Percentiles rank a stretch among this genome's conserved stretches.
Conservation (phyloP, 1,140 invertebrate species). For the Drosophila ercepeae region DNA sequence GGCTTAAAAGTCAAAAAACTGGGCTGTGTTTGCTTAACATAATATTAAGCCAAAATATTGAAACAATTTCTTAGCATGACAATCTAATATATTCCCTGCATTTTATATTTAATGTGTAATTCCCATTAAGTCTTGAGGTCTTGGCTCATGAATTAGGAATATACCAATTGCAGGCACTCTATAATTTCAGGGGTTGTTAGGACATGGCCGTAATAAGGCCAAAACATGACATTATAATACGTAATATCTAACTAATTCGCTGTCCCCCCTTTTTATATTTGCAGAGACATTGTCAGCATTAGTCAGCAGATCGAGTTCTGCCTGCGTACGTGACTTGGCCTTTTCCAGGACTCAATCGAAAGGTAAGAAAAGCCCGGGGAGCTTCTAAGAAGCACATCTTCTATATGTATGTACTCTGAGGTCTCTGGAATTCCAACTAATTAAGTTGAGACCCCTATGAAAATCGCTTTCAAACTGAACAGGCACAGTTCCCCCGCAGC, state of each 20-base stretch:
- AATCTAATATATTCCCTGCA: slow-evolving; percentile 20
- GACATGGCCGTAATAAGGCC: slow-evolving; percentile 16
- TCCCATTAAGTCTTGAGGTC: slow-evolving; percentile 27
- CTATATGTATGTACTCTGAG: background rate
- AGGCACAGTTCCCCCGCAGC: background rate
- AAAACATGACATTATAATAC: slow-evolving; percentile 49
- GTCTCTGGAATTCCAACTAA: slow-evolving; percentile 26
- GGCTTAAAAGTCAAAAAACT: background rate
- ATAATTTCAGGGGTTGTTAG: slow-evolving; percentile 28
- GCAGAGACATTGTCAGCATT: slow-evolving; percentile 45
- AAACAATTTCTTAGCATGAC: background rate
- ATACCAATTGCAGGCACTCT: slow-evolving; percentile 14
- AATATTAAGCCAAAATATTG: background rate
- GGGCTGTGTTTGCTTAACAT: too few species aligned
- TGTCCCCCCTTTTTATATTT: slow-evolving; percentile 14
- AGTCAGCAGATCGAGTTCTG: slow-evolving; percentile 39
- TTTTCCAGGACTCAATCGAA: slow-evolving; percentile 38
- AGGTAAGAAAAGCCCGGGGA: slow-evolving; percentile 9
- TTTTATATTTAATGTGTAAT: slow-evolving; percentile 41
- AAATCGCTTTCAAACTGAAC: slow-evolving; percentile 54
- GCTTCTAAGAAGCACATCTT: background rate
- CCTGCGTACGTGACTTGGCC: slow-evolving; percentile 32
- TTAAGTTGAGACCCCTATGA: slow-evolving; percentile 40
- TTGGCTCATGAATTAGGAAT: slow-evolving; percentile 32
- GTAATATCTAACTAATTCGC: slow-evolving; percentile 38